Conservation (phyloP, 2,797 vertebrate genomes). For the Novumbra hubbsi region DNA sequence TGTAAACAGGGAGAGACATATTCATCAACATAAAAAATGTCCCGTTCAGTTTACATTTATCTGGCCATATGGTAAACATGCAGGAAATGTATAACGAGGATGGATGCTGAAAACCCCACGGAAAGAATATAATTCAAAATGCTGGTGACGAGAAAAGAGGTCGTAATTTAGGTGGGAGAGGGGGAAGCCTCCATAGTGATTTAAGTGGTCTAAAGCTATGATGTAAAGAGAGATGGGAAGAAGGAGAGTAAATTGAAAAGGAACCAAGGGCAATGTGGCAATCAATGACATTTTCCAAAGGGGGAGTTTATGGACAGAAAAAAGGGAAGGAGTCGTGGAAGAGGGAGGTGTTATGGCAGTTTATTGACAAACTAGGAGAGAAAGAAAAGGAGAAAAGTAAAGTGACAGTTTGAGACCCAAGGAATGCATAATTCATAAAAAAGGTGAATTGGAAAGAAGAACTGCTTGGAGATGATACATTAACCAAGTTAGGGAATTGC, state of each 20-base stretch:
- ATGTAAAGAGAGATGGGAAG: slow-evolving; percentile 21
- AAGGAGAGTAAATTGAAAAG: slow-evolving; percentile 51
- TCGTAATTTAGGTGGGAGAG: not conserved
- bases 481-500: slow-evolving; percentile 29
- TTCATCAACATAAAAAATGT: not conserved
- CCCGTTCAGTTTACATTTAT: not conserved
- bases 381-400: not conserved
- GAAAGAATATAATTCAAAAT: not conserved
- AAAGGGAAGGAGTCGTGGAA: not conserved
- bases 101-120: not conserved
- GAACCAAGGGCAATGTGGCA: slow-evolving; percentile 34
- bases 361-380: slow-evolving; percentile 35
- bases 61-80: not conserved
- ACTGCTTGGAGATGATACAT: slow-evolving; percentile 39
- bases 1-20: too few species aligned
- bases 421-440: slow-evolving; percentile 48
- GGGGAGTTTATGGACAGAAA: slow-evolving; percentile 15
- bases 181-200: slow-evolving; percentile 3
- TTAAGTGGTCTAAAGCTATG: slow-evolving; percentile 30
- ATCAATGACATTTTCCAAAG: slow-evolving; percentile 51
- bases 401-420: slow-evolving; percentile 39
- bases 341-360: slow-evolving; percentile 31
- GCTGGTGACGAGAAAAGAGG: not conserved
- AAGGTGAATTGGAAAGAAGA: slow-evolving; percentile 45
- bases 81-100: not conserved